These are phyloP conservation scores for Agrochola macilenta DNA, from an alignment of 2,888 invertebrate species.

Conservation along the genomic window DNA sequence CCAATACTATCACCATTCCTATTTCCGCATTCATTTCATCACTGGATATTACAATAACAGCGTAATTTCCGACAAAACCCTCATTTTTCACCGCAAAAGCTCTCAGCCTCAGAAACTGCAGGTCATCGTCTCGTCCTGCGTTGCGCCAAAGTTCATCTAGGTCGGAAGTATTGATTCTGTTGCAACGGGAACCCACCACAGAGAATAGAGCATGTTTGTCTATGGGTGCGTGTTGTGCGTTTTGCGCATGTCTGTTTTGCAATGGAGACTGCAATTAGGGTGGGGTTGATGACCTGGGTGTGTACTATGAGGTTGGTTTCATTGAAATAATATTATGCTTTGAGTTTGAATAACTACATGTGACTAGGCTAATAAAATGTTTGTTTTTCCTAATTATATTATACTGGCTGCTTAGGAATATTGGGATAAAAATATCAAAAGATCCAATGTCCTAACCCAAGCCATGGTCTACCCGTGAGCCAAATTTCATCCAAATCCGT, in stretches of 20 bases:
- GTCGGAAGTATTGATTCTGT: slow-evolving; percentile 41
- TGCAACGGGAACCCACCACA: slow-evolving; percentile 34
- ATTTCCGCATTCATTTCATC: neutral
- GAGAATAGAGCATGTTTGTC: neutral
- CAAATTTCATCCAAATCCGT: too few species aligned
- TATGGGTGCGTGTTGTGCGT: slow-evolving; percentile 16
- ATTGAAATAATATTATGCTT: too few species aligned
- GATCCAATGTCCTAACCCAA: too few species aligned
- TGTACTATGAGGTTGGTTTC: neutral
- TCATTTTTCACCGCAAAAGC: neutral
- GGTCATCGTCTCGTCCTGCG: slow-evolving; percentile 36
- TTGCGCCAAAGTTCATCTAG: slow-evolving; percentile 24
- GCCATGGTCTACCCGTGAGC: too few species aligned
- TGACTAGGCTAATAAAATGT: too few species aligned
- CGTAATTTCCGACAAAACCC: neutral
- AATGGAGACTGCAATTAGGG: slow-evolving; percentile 14
- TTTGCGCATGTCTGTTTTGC: slow-evolving; percentile 47
- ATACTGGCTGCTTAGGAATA: too few species aligned
- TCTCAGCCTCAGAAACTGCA: neutral
- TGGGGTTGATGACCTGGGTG: slow-evolving; percentile 33
- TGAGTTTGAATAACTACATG: neutral
- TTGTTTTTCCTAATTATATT: too few species aligned
- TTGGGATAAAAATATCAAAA: too few species aligned
- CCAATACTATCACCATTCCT: neutral
- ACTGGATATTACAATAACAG: neutral